A percentile compares a stretch with the other conserved stretches of the same genome.
Evolutionary conservation across 1,140 invertebrate genomes (phyloP).

Genomic region (Mercenaria mercenaria): DNA sequence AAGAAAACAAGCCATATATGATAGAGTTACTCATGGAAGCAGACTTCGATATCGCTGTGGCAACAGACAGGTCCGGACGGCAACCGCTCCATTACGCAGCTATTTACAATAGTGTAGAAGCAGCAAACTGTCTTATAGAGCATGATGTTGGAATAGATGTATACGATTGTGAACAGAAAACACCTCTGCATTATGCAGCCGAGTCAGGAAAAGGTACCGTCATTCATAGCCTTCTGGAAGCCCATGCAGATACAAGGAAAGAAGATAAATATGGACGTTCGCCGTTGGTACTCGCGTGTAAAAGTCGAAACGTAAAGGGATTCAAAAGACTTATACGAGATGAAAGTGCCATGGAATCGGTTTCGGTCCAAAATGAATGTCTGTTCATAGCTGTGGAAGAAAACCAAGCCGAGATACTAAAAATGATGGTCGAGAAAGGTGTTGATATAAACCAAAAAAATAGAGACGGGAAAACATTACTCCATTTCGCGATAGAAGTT

Average conservation of each 20-base stretch:
- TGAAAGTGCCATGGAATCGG: background rate
- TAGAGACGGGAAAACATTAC: background rate
- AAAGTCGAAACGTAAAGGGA: background rate
- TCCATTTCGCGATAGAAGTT: background rate
- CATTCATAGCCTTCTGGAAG: conserved; percentile 14
- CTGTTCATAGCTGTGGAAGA: background rate
- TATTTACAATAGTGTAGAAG: background rate
- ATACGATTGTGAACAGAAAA: background rate
- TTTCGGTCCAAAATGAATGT: background rate
- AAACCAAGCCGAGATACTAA: background rate
- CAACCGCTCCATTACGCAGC: conserved; percentile 7
- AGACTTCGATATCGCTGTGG: background rate
- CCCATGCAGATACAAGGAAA: background rate
- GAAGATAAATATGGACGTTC: background rate
- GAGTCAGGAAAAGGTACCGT: background rate
- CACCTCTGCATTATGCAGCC: background rate
- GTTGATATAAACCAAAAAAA: background rate
- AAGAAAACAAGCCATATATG: background rate
- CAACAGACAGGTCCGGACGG: background rate
- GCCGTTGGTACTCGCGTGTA: background rate
- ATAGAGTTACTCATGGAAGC: background rate
- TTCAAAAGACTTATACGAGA: background rate
- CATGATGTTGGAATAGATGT: conserved; percentile 31
- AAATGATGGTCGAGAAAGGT: background rate
- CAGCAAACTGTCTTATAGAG: background rate